A percentile compares a stretch with the other conserved stretches of the same genome.
Evolutionary conservation across 2,888 invertebrate genomes (phyloP).

Genomic region (Oxycera nigricornis): DNA sequence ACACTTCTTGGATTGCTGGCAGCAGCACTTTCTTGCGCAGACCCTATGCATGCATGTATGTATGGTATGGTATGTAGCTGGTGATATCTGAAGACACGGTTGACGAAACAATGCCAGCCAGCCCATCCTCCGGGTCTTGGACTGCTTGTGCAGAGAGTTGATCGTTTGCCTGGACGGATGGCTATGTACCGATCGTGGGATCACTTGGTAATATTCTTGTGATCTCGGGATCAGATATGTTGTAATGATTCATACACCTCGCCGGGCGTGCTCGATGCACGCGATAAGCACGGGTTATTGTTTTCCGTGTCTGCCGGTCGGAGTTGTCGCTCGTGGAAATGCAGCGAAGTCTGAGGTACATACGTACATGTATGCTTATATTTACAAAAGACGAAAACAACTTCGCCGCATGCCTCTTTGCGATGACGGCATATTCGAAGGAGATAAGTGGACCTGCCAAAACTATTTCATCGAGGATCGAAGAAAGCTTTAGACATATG

Average conservation of each 20-base stretch:
- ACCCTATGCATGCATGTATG: neutral
- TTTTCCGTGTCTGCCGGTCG: slow-evolving; percentile 6
- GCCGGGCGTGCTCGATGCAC: slow-evolving; percentile 40
- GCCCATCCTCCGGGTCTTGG: slow-evolving; percentile 22
- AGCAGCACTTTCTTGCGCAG: slow-evolving; percentile 7
- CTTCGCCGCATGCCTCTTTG: no score
- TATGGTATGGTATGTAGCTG: neutral
- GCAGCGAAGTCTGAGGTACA: no score
- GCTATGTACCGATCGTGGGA: neutral
- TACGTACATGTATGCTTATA: no score
- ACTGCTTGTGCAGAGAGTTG: neutral
- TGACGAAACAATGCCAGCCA: slow-evolving; percentile 7
- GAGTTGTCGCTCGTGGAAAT: slow-evolving; percentile 8
- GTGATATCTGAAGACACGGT: slow-evolving; percentile 24
- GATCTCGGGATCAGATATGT: slow-evolving; percentile 13
- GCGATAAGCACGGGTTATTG: slow-evolving; percentile 45
- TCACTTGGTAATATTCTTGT: slow-evolving; percentile 15
- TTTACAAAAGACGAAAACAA: no score
- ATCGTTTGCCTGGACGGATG: neutral
- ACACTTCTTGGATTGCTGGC: slow-evolving; percentile 32
- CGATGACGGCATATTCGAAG: neutral
- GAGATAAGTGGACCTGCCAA: neutral
- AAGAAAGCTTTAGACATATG: no score
- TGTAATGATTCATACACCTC: slow-evolving; percentile 32
- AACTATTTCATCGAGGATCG: no score